A percentile compares a stretch with the other conserved stretches of the same genome.
phyloP scores from a whole-genome alignment of 2,113 vertebrate species.

The Leucosticte australis region DNA sequence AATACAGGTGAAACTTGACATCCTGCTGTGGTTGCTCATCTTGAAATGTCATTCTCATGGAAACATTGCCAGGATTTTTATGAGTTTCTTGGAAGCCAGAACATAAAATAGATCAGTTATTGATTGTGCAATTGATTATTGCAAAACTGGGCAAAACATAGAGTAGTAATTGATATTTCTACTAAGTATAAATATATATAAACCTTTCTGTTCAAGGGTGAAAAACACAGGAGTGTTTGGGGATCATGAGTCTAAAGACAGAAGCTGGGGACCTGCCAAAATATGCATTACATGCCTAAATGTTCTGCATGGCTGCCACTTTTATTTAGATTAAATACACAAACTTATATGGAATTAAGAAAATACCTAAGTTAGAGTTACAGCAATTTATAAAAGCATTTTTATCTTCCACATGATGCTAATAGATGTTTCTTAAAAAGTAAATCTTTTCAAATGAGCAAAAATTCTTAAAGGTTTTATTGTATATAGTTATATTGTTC shows the following conservation, averaged over 20 bases:
- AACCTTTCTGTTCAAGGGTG: not conserved
- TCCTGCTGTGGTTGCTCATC: not conserved
- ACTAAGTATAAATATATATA: not conserved
- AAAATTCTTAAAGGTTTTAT: not conserved
- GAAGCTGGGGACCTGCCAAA: not conserved
- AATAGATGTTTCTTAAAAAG: not conserved
- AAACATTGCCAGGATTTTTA: not conserved
- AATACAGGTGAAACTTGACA: not conserved
- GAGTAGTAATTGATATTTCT: not conserved
- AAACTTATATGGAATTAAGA: not conserved
- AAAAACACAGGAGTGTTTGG: not conserved
- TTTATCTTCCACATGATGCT: not conserved
- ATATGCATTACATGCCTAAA: not conserved
- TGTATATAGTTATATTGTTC: not conserved
- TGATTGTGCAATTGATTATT: not conserved
- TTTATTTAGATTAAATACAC: not conserved
- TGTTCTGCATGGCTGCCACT: not conserved
- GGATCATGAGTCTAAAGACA: rapidly evolving
- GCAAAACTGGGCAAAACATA: not conserved
- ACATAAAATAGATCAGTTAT: not conserved
- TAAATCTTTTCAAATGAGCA: not conserved
- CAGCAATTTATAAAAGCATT: not conserved
- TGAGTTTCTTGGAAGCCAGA: not conserved
- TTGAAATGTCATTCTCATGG: not conserved
- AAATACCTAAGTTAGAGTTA: not conserved